Base-by-base conservation (phyloP, 2,113 vertebrate species). In the Cyanoliseus patagonus region DNA sequence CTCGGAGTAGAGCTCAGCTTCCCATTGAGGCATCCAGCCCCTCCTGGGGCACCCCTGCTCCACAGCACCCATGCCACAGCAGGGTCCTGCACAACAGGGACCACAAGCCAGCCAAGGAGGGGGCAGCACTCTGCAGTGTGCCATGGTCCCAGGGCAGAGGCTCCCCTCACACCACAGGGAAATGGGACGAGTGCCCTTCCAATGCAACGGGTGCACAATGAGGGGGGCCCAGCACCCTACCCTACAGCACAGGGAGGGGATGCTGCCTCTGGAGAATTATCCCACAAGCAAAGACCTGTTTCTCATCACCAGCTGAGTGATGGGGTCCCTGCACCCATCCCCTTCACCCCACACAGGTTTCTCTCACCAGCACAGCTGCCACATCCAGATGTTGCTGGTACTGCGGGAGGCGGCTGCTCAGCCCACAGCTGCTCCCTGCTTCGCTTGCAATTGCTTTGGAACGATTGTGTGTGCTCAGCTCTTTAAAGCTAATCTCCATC, bases 361-460 rank as follows among this genome's bases (percentile, higher is more conserved):
- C 49, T 0, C 72, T 94, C 6, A 1, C 83, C 30, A 23, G 88
- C 95, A 33, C 97, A 97, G 93, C 97, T 97, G 97, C 92, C 13
- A 5, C 39, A 0, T 79, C 97, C 97, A 97, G 97, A 97, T 97
- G 97, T 97, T 94, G 83, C 67, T 12, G 33, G 69, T 39, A 73
- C 27, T 66, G 93, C 63, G 66, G 91, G 72, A 95, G 80, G 86
- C 55, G 73, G 83, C 86, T 84, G 92, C 76, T 96, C 94, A 96
- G 94, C 93, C 93, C 88, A 53, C 96, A 97, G 95, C 90, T 97
- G 96, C 92, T 96, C 93, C 41, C 83, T 82, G 92, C 94, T 97
- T 93, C 2, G 49, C 90, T 96, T 82, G 87, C 95, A 87, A 95
- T 95, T 51, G 89, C 91, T 91, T 89, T 49, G 62, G 81, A 95